phyloP scores from a whole-genome alignment of 1,140 invertebrate genomes.

The Lasioglossum baleicum region DNA sequence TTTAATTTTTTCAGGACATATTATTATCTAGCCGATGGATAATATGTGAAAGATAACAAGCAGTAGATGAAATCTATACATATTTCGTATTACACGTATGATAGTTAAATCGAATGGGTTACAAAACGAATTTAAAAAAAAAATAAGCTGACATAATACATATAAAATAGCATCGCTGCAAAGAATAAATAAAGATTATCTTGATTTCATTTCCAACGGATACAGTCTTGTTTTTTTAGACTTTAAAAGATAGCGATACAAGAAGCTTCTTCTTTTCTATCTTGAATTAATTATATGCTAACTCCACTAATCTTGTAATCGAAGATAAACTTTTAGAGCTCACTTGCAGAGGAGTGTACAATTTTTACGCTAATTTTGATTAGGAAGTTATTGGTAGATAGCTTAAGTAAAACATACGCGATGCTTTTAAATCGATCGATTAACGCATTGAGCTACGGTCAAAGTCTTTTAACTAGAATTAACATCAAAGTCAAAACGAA shows the following conservation, averaged over 20 bases:
- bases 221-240: background rate
- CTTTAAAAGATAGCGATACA: background rate
- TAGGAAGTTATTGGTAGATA: constrained; percentile 5
- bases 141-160: background rate
- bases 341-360: background rate
- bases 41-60: constrained; percentile 27
- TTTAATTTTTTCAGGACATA: constrained; percentile 50
- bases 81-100: constrained; percentile 28
- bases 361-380: constrained; percentile 7
- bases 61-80: constrained; percentile 29
- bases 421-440: background rate
- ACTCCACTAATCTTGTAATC: background rate
- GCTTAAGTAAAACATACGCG: constrained; percentile 14
- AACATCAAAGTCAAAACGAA: background rate
- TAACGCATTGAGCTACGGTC: background rate
- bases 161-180: constrained; percentile 2
- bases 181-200: constrained; percentile 6
- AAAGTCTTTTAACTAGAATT: too few species aligned
- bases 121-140: background rate
- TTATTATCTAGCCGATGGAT: constrained; percentile 52
- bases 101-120: constrained; percentile 20
- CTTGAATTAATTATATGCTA: background rate
- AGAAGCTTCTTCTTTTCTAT: background rate
- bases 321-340: constrained; percentile 1
- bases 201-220: constrained; percentile 21